phyloP scores from a whole-genome alignment of 1,140 invertebrate genomes.

The Spodoptera frugiperda region DNA sequence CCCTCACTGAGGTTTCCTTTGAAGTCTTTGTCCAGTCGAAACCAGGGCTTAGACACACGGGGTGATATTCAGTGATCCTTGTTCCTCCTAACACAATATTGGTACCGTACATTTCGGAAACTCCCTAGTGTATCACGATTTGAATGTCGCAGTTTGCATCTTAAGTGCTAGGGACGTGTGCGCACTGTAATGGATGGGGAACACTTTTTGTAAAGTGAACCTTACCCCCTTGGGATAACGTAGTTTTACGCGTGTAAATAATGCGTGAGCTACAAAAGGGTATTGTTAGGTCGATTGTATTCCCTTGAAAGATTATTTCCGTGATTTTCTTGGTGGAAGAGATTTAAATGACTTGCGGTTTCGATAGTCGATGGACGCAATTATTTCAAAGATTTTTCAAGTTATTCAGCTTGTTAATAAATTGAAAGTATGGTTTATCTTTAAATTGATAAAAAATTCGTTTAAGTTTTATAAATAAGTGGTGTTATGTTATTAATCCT shows the following conservation, averaged over 20 bases:
- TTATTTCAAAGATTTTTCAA: no score
- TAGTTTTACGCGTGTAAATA: constrained; percentile 28
- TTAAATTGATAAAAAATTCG: no score
- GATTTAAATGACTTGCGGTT: neutral
- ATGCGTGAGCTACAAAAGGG: constrained; percentile 18
- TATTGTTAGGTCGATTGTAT: constrained; percentile 30
- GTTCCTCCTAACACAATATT: constrained; percentile 69
- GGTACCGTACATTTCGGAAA: constrained; percentile 58
- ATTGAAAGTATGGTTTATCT: no score
- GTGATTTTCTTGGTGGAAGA: neutral
- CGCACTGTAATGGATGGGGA: constrained; percentile 7
- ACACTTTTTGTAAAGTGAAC: constrained; percentile 24
- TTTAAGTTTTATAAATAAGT: no score
- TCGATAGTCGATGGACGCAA: no score
- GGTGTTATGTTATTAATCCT: no score
- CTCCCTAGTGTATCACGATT: constrained; percentile 66
- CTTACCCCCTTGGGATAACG: constrained; percentile 4
- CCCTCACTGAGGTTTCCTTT: constrained; percentile 46
- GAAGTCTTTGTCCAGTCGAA: constrained; percentile 56
- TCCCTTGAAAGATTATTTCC: constrained; percentile 4
- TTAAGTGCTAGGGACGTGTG: constrained; percentile 56
- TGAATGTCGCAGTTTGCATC: constrained; percentile 74
- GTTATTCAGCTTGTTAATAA: no score
- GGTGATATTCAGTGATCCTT: constrained; percentile 58
- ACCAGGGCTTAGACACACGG: constrained; percentile 38